Percentiles rank a stretch among this genome's conserved stretches.
Evolutionary conservation across 1,140 invertebrate genomes (phyloP).

Genomic region (Drosophila pectinifera): DNA sequence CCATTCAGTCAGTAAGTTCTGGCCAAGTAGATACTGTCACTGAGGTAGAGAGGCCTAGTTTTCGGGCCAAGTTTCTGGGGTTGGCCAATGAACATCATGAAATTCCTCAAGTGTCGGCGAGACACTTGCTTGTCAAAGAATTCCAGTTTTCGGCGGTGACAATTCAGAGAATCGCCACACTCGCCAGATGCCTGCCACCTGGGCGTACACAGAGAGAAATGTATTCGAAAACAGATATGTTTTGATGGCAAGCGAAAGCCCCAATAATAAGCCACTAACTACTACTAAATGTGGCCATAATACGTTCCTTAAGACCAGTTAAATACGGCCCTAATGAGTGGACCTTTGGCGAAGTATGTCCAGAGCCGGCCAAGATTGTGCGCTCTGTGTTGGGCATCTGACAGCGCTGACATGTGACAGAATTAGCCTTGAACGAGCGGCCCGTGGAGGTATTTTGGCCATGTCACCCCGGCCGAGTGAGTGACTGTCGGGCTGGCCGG

Average conservation of each 20-base stretch:
- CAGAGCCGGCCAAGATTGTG: too few relatives aligned
- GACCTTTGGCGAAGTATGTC: too few relatives aligned
- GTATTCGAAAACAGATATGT: too few relatives aligned
- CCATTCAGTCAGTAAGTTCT: too few relatives aligned
- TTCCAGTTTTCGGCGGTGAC: slow-evolving; percentile 64
- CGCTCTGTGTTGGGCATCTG: slow-evolving; percentile 30
- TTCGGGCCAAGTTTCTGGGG: background rate
- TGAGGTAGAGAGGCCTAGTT: too few relatives aligned
- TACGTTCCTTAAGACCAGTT: too few relatives aligned
- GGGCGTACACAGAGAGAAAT: background rate
- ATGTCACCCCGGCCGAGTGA: slow-evolving; percentile 16
- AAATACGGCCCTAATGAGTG: too few relatives aligned
- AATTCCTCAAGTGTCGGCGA: slow-evolving; percentile 13
- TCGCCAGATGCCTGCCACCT: slow-evolving; percentile 1
- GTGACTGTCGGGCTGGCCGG: background rate
- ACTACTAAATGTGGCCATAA: too few relatives aligned
- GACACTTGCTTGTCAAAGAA: slow-evolving; percentile 54
- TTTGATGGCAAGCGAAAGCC: too few relatives aligned
- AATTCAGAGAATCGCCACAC: slow-evolving; percentile 72
- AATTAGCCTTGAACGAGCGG: slow-evolving; percentile 75
- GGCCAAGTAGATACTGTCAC: too few relatives aligned
- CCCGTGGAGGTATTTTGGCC: slow-evolving; percentile 32
- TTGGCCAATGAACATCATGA: background rate
- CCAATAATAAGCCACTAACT: too few relatives aligned
- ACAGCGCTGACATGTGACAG: slow-evolving; percentile 81